Percentiles rank a stretch among this genome's conserved stretches.
These are phyloP conservation scores for Blennius ocellaris DNA, from an alignment of 2,113 vertebrate genomes.

Conservation along the genomic window DNA sequence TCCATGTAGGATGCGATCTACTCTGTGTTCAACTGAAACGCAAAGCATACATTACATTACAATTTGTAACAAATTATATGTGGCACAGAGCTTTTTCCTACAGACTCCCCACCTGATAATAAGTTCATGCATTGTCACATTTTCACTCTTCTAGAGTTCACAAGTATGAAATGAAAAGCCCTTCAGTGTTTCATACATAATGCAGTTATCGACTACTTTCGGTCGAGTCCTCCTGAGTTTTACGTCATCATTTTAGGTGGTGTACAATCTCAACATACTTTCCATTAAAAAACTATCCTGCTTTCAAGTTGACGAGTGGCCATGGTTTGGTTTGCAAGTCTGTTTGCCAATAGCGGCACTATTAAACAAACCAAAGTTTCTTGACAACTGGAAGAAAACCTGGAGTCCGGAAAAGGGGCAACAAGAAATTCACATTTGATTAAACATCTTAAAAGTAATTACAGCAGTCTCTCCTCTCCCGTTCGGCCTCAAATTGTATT, in stretches of 20 bases:
- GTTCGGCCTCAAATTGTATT: slow-evolving; percentile 78
- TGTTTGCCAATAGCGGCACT: slow-evolving; percentile 24
- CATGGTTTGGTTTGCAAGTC: slow-evolving; percentile 22
- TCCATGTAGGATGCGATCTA: neutral
- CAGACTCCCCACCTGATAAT: too few relatives aligned
- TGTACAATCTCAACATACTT: too few relatives aligned
- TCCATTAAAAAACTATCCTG: too few relatives aligned
- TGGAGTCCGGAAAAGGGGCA: slow-evolving; percentile 61
- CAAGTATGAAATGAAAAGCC: too few relatives aligned
- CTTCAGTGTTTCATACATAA: too few relatives aligned
- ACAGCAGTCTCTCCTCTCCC: slow-evolving; percentile 75
- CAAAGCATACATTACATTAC: neutral
- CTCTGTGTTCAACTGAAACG: neutral
- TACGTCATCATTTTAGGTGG: too few relatives aligned
- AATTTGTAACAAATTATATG: neutral
- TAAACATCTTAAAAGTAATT: slow-evolving; percentile 79
- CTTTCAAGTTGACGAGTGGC: neutral
- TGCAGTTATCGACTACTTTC: too few relatives aligned
- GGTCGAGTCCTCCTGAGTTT: too few relatives aligned
- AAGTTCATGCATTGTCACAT: too few relatives aligned
- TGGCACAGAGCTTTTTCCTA: too few relatives aligned
- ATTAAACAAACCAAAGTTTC: slow-evolving; percentile 43
- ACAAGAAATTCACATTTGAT: slow-evolving; percentile 86
- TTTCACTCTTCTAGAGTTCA: too few relatives aligned
- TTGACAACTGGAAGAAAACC: slow-evolving; percentile 33